Base-by-base conservation (phyloP, 1,140 invertebrate genomes). In the Meloidogyne exigua region DNA sequence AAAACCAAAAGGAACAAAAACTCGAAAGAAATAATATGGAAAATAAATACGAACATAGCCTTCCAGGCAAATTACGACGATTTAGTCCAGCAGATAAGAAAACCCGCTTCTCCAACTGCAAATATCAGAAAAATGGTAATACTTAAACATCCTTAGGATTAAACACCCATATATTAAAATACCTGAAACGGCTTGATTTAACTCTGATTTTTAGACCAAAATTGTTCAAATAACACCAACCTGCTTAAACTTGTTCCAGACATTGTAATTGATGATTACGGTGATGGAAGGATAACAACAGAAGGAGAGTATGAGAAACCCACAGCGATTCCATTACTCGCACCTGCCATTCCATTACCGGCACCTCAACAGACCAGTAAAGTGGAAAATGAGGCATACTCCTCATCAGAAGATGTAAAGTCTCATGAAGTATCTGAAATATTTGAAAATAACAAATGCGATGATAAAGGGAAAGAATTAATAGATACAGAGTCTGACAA, bases 201-300 rank as follows among this genome's bases (percentile, higher is more conserved):
- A 9, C 5, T n/a, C 1, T 21, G 7, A 57, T n/a, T n/a, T 70
- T 39, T 70, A n/a, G 23, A 42, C 18, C 68, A 70, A 15, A 70
- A 70, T 42, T 26, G n/a, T 32, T 0, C 49, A 15, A 26, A 12
- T n/a, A 25, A n/a, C 44, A 28, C 7, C 28, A 36, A 49, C 39
- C 70, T 28, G 11, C 10, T 62, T 21, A 21, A 49, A 3, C 49
- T 44, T n/a, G 39, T 64, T 23, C 44, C 49, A 5, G 21, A 73
- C 12, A 73, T 73, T 26, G 65, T 36, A 62, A 73, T 73, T 23
- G 71, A 73, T n/a, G 71, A 73, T 65, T 73, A 26, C 71, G 28
- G 57, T 36, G 36, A 64, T 13, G 23, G 49, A 57, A 49, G 44
- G 9, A 42, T 42, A n/a, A 39, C 65, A 18, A 18, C 5, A 26